These are phyloP conservation scores for Microplitis demolitor DNA, from an alignment of 1,140 invertebrate genomes.

Conservation along the genomic window DNA sequence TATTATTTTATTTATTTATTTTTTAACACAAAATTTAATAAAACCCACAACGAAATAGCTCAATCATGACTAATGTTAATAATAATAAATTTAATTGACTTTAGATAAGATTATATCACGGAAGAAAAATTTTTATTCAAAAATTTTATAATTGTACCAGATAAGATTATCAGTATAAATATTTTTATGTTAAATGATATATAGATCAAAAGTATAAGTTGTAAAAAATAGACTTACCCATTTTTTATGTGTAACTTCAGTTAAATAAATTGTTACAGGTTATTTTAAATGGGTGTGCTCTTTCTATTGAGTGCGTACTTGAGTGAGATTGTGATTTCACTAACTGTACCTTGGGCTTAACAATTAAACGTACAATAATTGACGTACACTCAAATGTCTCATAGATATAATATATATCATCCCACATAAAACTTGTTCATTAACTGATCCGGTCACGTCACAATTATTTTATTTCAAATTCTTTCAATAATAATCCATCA, in stretches of 20 bases:
- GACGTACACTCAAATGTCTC: neutral
- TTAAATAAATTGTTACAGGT: neutral
- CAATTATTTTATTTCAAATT: neutral
- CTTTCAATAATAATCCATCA: neutral
- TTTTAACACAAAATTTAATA: neutral
- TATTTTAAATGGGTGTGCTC: neutral
- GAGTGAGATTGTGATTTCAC: too few relatives aligned
- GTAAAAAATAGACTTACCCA: neutral
- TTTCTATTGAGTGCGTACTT: too few relatives aligned
- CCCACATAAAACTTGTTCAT: neutral
- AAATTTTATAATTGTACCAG: neutral
- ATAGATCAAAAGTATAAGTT: neutral
- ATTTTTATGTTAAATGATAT: too few relatives aligned
- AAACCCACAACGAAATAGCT: neutral
- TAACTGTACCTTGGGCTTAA: neutral
- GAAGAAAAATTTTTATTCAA: neutral
- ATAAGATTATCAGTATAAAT: too few relatives aligned
- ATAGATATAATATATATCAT: neutral
- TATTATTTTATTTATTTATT: neutral
- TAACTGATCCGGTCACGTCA: neutral
- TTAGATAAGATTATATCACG: conserved; percentile 6
- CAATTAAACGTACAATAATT: conserved; percentile 3
- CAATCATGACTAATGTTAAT: neutral
- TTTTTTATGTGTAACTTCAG: neutral
- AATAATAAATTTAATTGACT: neutral